Base-by-base conservation (phyloP, 2,888 invertebrate genomes). In the Tigriopus californicus region DNA sequence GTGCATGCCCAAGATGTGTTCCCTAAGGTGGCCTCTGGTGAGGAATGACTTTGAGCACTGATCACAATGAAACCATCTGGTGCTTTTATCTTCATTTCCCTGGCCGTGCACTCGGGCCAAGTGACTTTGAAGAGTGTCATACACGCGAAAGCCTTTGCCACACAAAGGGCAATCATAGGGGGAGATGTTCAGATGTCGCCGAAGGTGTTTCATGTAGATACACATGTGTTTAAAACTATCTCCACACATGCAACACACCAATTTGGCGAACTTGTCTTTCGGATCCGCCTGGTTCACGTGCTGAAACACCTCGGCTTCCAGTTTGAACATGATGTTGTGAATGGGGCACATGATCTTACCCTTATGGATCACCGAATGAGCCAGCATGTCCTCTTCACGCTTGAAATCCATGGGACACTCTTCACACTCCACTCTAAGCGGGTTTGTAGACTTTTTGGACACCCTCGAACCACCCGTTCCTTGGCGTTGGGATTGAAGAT, bases 351-450 rank as follows among this genome's bases (percentile, higher is more conserved):
- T 40, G 40, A 54, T 41, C 41, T 41, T n/a, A 12, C 54, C 54
- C 15, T 40, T 41, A 33, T 54, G 54, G 18, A 54, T 54, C 41
- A 54, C 15, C 15, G 54, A 33, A 33, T 54, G 54, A 18, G 54
- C 54, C 2, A 18, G 40, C 54, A 54, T 54, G 41, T 54, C 54
- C n/a, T 54, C 54, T n/a, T 15, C 40, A 40, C 41, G 54, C 15
- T 54, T 54, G 41, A 54, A 54, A n/a, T 54, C 54, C 54, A 41
- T 40, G 41, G 11, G 11, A 18, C 54, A 54, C 11, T 54, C 54
- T 41, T 40, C 12, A 15, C 54, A 54, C 12, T 54, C 18, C 15
- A 54, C 41, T 25, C 41, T 25, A 15, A 22, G 12, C 18, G 54
- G 20, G 22, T 24, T 25, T 20, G 24, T 12, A 6, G 47, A 47